Evolutionary conservation across 2,888 invertebrate species (phyloP), one percentile per base, ranked within the genome.

Genomic region (Elmis aenea): DNA sequence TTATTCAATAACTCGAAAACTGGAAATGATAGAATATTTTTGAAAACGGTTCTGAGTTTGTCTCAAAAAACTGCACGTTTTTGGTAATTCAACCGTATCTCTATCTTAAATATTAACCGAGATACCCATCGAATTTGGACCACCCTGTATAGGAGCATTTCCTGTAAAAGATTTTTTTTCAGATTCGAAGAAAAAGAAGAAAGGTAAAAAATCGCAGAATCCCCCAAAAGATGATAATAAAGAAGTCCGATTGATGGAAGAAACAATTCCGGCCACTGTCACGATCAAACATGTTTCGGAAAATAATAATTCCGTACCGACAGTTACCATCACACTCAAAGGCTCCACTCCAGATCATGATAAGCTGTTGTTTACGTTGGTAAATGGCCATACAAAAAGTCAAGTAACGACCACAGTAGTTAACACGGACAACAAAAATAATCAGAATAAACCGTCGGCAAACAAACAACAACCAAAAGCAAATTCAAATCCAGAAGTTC

Each of bases 281-380:
- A 85, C 85, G 3, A 85, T 86, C 39, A 76, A 82, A 40, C 68
- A 83, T 28, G 77, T 83, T 2, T 77, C 80, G 64, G 75, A 82
- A 48, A 78, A 79, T 4, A 76, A 77, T 53, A 72, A 69, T 46
- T 72, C 76, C 1, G 80, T 82, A 49, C 83, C 85, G 5, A 83
- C 81, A 13, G 85, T 85, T 1, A 85, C 85, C 1, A 85, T 86
- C 28, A 85, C 85, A 1, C 69, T 85, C 15, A 82, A 83, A 55
- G 85, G 84, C 3, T 77, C 79, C 35, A 80, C 81, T 1, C 82
- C 82, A 1, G 81, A 81, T 41, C 79, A 83, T 58, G 84, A 85
- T 51, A 80, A 82, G 61, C 72, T 85, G 16, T 68, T 85, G 2
- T 85, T 83, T 55, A 84, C 83, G 1, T 71, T 85, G 45, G 75